Evolutionary conservation across 1,140 invertebrate species (phyloP).

Genomic region (Bombus confusus): DNA sequence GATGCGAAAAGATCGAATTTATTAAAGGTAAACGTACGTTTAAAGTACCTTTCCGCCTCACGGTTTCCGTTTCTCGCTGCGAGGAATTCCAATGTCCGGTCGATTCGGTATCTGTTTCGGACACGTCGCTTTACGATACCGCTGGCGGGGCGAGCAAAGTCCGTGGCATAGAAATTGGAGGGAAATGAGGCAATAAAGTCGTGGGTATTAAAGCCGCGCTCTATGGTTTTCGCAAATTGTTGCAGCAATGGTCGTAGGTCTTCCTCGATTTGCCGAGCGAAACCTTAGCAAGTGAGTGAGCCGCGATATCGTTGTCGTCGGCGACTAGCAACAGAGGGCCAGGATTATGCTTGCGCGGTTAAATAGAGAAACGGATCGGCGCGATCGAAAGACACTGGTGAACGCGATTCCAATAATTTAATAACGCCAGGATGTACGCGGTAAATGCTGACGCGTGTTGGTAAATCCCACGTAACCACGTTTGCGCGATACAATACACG

Average conservation of each 20-base stretch:
- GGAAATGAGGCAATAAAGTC: too few species aligned
- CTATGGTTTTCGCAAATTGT: neutral
- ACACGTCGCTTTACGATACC: too few species aligned
- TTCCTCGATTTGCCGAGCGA: neutral
- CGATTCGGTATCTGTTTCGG: too few species aligned
- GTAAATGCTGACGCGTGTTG: neutral
- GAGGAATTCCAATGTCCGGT: too few species aligned
- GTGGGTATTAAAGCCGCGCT: neutral
- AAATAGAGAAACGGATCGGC: neutral
- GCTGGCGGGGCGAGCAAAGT: too few species aligned
- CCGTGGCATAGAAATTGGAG: too few species aligned
- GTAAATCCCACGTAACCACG: too few species aligned
- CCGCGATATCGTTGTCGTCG: neutral
- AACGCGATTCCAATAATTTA: neutral
- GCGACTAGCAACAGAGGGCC: too few species aligned
- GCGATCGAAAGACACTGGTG: too few species aligned
- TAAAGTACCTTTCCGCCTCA: rapidly evolving
- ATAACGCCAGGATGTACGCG: neutral
- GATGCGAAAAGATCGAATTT: too few species aligned
- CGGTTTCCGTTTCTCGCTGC: too few species aligned
- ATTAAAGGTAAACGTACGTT: too few species aligned
- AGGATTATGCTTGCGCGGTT: neutral
- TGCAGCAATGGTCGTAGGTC: neutral
- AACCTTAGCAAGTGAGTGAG: neutral
- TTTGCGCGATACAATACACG: neutral